These are phyloP conservation scores for Coregonus ussuriensis DNA, from an alignment of 2,797 vertebrate species.

Conservation along the genomic window DNA sequence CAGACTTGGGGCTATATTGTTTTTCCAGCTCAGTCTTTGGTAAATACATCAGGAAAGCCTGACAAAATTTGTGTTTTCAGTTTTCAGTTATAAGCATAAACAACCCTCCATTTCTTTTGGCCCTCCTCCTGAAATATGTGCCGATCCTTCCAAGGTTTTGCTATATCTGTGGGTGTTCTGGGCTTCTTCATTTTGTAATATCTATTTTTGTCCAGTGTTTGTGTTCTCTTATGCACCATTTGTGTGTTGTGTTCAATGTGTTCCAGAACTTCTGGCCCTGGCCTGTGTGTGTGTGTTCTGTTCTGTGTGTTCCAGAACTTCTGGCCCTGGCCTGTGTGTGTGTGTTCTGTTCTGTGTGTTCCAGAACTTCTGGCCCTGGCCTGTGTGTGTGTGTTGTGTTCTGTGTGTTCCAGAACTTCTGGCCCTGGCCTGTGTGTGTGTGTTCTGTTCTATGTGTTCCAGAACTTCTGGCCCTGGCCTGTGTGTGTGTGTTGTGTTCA, in stretches of 20 bases:
- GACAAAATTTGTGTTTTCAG: conserved; percentile 62
- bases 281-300: background rate
- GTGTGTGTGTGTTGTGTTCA: background rate
- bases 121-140: background rate
- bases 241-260: background rate
- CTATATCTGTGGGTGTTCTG: conserved; percentile 33
- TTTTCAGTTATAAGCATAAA: conserved; percentile 56
- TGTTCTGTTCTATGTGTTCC: background rate
- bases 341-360: background rate
- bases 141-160: conserved; percentile 42
- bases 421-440: background rate
- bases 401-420: background rate
- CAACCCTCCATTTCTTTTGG: conserved; percentile 42
- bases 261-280: background rate
- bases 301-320: background rate
- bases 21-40: conserved; percentile 59
- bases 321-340: background rate
- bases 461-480: background rate
- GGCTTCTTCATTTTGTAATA: conserved; percentile 27
- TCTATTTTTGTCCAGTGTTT: background rate
- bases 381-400: background rate
- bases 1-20: conserved; percentile 57
- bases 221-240: background rate
- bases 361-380: too few relatives aligned
- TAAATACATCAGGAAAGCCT: conserved; percentile 70